Conservation (phyloP, 2,113 vertebrate genomes). For the Paracanthobrama guichenoti region DNA sequence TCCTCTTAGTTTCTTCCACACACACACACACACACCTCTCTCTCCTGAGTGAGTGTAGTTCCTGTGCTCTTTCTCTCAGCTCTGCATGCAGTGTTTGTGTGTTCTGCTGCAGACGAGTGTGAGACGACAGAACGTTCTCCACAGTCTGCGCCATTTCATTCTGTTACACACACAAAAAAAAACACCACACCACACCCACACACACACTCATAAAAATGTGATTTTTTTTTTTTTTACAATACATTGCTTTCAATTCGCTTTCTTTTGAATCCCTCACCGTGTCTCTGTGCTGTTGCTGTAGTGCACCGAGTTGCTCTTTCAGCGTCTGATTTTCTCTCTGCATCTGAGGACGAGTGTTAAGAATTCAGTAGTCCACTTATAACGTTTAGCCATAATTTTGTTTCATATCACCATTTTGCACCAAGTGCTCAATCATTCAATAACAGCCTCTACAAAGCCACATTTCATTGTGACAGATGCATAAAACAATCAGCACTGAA, state of each 20-base stretch:
- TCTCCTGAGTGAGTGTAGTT: slow-evolving; percentile 67
- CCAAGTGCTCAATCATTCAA: not conserved
- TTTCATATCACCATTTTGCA: not conserved
- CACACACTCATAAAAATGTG: not conserved
- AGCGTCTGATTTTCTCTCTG: slow-evolving; percentile 65
- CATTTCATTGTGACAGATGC: not conserved
- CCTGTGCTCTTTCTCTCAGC: slow-evolving; percentile 65
- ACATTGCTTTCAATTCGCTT: not conserved
- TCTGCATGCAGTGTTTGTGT: slow-evolving; percentile 70
- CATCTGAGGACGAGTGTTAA: slow-evolving; percentile 54
- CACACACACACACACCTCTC: slow-evolving; percentile 66
- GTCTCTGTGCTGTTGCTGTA: slow-evolving; percentile 32
- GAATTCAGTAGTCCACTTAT: not conserved
- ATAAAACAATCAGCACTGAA: not conserved
- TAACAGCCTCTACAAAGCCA: not conserved
- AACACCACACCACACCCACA: not conserved
- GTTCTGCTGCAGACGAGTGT: slow-evolving; percentile 67
- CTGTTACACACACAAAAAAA: slow-evolving; percentile 56
- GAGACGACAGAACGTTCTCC: slow-evolving; percentile 69
- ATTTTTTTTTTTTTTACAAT: not conserved
- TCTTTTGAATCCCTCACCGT: not conserved
- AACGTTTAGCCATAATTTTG: not conserved
- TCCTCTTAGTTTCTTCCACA: not conserved
- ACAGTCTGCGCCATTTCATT: slow-evolving; percentile 63
- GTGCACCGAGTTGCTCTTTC: slow-evolving; percentile 59